A percentile compares a stretch with the other conserved stretches of the same genome.
Evolutionary conservation across 1,140 invertebrate genomes (phyloP).

Genomic region (Drosophila littoralis): DNA sequence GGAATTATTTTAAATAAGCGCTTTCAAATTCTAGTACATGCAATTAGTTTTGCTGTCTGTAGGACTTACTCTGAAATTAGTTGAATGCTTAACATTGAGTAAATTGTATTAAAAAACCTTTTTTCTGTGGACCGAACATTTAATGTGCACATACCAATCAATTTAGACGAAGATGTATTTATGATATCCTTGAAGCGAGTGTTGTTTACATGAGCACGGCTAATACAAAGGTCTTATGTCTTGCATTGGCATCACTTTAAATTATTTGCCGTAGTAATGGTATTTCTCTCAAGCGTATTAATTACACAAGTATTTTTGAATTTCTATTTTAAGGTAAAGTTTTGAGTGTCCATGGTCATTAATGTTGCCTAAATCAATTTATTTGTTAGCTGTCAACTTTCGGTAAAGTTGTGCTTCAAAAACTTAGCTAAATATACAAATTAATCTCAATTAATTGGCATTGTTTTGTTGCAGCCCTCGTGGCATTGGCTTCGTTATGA

Average conservation of each 20-base stretch:
- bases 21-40: conserved; percentile 7
- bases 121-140: conserved; percentile 2
- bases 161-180: not conserved
- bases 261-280: too few species aligned
- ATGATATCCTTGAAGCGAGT: not conserved
- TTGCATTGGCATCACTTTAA: too few species aligned
- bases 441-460: conserved; percentile 42
- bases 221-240: not conserved
- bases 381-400: not conserved
- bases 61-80: conserved; percentile 1
- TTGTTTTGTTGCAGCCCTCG: conserved; percentile 23
- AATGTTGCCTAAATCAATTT: not conserved
- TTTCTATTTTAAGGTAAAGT: not conserved
- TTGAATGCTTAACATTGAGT: conserved; percentile 24
- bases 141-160: not conserved
- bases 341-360: not conserved
- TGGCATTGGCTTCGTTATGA: conserved; percentile 9
- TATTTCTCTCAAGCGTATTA: too few species aligned
- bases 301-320: not conserved
- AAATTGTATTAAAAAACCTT: conserved; percentile 18
- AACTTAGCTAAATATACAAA: conserved; percentile 26
- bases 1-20: conserved; percentile 16
- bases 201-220: not conserved
- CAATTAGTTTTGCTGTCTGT: not conserved
- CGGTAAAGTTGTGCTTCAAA: not conserved